These are phyloP conservation scores for Clunio marinus DNA, from an alignment of 2,888 invertebrate genomes.

Conservation along the genomic window DNA sequence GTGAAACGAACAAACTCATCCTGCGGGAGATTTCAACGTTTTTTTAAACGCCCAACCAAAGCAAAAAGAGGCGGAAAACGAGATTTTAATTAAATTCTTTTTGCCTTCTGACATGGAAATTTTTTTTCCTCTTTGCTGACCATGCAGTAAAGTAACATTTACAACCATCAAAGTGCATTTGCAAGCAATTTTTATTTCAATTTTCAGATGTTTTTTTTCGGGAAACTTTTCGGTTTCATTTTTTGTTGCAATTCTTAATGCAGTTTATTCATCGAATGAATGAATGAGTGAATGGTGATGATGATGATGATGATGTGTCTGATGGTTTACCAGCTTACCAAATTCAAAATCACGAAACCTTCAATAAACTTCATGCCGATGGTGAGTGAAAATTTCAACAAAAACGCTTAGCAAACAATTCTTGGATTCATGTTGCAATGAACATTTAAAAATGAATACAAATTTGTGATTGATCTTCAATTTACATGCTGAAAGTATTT, in stretches of 20 bases:
- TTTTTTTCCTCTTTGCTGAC: slow-evolving; percentile 26
- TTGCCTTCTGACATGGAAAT: slow-evolving; percentile 37
- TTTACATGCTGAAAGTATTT: no score
- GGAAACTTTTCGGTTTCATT: background rate
- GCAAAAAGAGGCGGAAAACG: slow-evolving; percentile 30
- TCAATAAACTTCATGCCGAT: no score
- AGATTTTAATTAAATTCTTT: slow-evolving; percentile 39
- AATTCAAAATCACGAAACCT: background rate
- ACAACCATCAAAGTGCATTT: slow-evolving; percentile 26
- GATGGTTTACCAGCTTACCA: background rate
- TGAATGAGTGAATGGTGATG: no score
- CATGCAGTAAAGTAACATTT: slow-evolving; percentile 23
- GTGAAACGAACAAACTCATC: background rate
- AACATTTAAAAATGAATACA: no score
- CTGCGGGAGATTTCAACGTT: background rate
- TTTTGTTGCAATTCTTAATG: slow-evolving; percentile 25
- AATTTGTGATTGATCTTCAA: no score
- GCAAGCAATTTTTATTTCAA: slow-evolving; percentile 8
- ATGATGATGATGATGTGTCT: slow-evolving; percentile 2
- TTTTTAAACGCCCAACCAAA: background rate
- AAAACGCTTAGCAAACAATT: no score
- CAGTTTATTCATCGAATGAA: slow-evolving; percentile 26
- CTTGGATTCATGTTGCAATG: no score
- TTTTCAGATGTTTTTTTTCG: background rate
- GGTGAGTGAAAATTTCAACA: no score